phyloP scores from a whole-genome alignment of 2,888 invertebrate genomes.

The Psylliodes chrysocephalus region DNA sequence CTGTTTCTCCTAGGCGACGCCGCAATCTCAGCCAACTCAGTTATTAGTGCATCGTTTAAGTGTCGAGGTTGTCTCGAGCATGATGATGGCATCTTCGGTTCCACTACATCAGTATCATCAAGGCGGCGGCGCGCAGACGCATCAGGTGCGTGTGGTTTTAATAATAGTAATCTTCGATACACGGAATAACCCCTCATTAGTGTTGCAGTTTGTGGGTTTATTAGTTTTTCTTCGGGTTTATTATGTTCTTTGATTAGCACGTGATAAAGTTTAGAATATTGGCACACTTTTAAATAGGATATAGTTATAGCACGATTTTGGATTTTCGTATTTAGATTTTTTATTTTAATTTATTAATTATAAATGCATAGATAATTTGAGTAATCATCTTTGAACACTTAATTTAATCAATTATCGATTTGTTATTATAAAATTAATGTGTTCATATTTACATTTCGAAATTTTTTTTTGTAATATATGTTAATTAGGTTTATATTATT shows the following conservation, averaged over 20 bases:
- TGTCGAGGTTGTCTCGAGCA: constrained; percentile 48
- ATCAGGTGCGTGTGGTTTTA: constrained; percentile 62
- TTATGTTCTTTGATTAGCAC: constrained; percentile 21
- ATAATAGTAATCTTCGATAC: constrained; percentile 60
- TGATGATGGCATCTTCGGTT: constrained; percentile 60
- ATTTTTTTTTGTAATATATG: too few relatives aligned
- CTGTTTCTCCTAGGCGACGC: constrained; percentile 55
- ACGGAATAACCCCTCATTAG: constrained; percentile 61
- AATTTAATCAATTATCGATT: too few relatives aligned
- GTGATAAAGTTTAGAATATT: constrained; percentile 5
- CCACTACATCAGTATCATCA: constrained; percentile 60
- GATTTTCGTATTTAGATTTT: too few relatives aligned
- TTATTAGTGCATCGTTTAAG: constrained; percentile 64
- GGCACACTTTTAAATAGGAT: constrained; percentile 3
- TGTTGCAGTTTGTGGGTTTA: constrained; percentile 33
- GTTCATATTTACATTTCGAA: too few relatives aligned
- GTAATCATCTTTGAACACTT: too few relatives aligned
- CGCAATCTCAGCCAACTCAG: constrained; percentile 61
- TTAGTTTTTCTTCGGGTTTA: constrained; percentile 8
- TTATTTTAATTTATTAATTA: too few relatives aligned
- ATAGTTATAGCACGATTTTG: too few relatives aligned
- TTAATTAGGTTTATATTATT: too few relatives aligned
- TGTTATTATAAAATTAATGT: too few relatives aligned
- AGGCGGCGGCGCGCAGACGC: constrained; percentile 60
- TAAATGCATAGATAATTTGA: too few relatives aligned